Conservation (phyloP, 2,113 vertebrate species). For the Neotoma lepida region DNA sequence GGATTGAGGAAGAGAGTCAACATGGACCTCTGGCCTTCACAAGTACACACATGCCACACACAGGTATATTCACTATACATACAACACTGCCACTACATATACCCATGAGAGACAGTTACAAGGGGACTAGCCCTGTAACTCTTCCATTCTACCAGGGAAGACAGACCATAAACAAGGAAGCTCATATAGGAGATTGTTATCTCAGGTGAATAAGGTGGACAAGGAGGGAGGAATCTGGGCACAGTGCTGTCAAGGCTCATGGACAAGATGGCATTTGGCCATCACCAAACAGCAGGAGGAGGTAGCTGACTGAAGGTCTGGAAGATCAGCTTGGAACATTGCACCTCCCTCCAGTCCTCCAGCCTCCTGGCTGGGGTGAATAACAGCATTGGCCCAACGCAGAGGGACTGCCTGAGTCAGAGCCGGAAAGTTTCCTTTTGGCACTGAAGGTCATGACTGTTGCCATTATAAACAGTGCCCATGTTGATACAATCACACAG, state of each 20-base stretch:
- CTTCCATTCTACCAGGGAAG: background rate
- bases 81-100: too few relatives aligned
- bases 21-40: background rate
- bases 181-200: background rate
- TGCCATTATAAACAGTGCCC: conserved; percentile 34
- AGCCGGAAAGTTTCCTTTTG: background rate
- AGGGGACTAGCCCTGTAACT: background rate
- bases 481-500: conserved; percentile 29
- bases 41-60: too few relatives aligned
- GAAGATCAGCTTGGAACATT: rapidly evolving
- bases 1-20: background rate
- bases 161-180: background rate
- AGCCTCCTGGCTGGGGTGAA: background rate
- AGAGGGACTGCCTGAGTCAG: background rate
- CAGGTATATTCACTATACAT: too few relatives aligned
- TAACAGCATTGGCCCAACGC: background rate
- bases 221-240: background rate
- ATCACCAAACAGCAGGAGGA: background rate
- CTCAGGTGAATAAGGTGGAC: rapidly evolving
- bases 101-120: too few relatives aligned
- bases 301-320: background rate
- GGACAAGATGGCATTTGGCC: background rate
- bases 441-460: conserved; percentile 20
- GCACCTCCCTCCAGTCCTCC: background rate
- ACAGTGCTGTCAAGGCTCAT: rapidly evolving